Percentiles rank a stretch among this genome's conserved stretches.
Evolutionary conservation across 1,140 invertebrate genomes (phyloP).

Genomic region (Portunus trituberculatus): DNA sequence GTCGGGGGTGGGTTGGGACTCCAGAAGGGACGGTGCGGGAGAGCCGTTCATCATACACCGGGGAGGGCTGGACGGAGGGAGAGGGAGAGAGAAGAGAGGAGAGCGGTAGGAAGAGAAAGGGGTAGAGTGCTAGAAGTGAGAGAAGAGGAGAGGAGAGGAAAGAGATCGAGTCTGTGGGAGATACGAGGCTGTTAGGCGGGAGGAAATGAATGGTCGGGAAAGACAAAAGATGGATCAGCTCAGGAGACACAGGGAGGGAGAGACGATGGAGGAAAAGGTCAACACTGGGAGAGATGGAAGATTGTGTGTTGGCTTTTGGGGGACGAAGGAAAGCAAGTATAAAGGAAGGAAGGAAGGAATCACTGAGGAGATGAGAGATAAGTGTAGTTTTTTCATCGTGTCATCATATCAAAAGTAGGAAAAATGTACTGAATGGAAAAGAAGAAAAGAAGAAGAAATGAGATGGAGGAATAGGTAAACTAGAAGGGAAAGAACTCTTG

Average conservation of each 20-base stretch:
- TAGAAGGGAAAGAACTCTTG: too few relatives aligned
- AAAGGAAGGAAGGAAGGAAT: too few relatives aligned
- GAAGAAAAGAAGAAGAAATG: too few relatives aligned
- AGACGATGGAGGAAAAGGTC: slow-evolving; percentile 13
- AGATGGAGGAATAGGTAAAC: too few relatives aligned
- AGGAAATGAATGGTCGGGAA: slow-evolving; percentile 26
- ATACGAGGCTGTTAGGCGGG: slow-evolving; percentile 4
- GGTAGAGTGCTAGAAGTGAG: background rate
- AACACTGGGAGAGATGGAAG: too few relatives aligned
- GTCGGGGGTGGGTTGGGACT: slow-evolving; percentile 65
- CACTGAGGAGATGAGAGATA: too few relatives aligned
- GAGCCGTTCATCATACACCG: slow-evolving; percentile 63
- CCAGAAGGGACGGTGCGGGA: slow-evolving; percentile 47
- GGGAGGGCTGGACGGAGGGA: background rate
- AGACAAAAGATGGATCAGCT: background rate
- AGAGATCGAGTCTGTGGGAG: background rate
- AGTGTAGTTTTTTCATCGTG: too few relatives aligned
- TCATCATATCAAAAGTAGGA: too few relatives aligned
- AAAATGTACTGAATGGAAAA: too few relatives aligned
- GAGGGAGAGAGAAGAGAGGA: background rate
- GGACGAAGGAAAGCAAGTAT: too few relatives aligned
- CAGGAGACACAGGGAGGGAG: background rate
- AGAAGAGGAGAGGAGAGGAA: background rate
- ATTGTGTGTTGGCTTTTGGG: too few relatives aligned
- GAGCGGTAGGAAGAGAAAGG: background rate